These are phyloP conservation scores for Montipora capitata DNA, from an alignment of 92 coral and sea anemone genomes.

Conservation along the genomic window DNA sequence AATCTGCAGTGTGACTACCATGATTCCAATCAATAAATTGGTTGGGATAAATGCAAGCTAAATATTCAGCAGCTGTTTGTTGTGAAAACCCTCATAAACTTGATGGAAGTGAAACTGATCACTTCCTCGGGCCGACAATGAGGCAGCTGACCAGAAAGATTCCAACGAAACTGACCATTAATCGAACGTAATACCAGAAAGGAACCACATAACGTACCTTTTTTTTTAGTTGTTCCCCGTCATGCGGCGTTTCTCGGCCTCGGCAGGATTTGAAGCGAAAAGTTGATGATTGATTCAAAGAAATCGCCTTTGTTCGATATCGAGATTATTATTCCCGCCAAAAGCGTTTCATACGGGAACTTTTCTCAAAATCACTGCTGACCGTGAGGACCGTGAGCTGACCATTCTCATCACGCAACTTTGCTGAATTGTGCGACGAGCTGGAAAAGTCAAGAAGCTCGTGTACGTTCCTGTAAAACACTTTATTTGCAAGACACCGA, in stretches of 20 bases:
- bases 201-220: not conserved
- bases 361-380: conserved; percentile 26
- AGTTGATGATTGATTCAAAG: conserved; percentile 50
- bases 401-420: too few relatives aligned
- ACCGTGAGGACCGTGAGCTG: not conserved
- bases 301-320: conserved; percentile 46
- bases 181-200: not conserved
- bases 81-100: not conserved
- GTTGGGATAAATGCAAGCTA: not conserved
- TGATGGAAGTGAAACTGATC: conserved; percentile 31
- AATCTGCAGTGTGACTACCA: not conserved
- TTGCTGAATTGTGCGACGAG: too few relatives aligned
- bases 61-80: too few relatives aligned
- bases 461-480: too few relatives aligned
- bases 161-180: not conserved
- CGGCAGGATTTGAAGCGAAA: conserved; percentile 14
- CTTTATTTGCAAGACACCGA: too few relatives aligned
- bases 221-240: not conserved
- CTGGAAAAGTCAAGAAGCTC: not conserved
- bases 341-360: conserved; percentile 74
- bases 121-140: not conserved
- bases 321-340: conserved; percentile 84
- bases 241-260: conserved; percentile 6
- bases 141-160: conserved; percentile 1
- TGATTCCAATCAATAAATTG: not conserved